phyloP scores from a whole-genome alignment of 2,113 vertebrate species.

The Triplophysa rosa region DNA sequence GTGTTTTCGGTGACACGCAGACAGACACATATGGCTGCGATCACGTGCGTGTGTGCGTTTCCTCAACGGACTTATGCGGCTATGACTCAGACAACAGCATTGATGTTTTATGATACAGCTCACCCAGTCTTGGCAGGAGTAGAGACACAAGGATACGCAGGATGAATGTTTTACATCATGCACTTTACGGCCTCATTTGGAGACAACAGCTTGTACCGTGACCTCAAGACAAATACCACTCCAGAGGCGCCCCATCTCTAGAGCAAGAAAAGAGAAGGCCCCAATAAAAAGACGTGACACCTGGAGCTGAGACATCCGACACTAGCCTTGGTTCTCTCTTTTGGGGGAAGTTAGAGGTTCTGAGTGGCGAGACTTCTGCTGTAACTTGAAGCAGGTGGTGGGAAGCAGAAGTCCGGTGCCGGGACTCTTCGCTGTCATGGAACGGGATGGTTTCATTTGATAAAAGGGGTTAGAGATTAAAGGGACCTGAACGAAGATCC shows the following conservation, averaged over 20 bases:
- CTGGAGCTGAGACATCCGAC: constrained; percentile 23
- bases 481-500: constrained; percentile 49
- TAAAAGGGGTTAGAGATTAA: constrained; percentile 51
- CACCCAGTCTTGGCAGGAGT: constrained; percentile 61
- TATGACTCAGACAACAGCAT: constrained; percentile 64
- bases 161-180: constrained; percentile 51
- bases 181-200: constrained; percentile 57
- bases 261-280: background rate
- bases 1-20: constrained; percentile 17
- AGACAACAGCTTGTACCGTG: constrained; percentile 58
- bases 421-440: constrained; percentile 46
- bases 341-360: background rate
- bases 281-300: constrained; percentile 2
- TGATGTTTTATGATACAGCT: constrained; percentile 67
- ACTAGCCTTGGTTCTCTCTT: background rate
- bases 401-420: constrained; percentile 36
- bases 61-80: constrained; percentile 63
- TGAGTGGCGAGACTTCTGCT: constrained; percentile 7
- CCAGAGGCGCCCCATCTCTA: constrained; percentile 37
- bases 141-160: constrained; percentile 54
- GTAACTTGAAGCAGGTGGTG: constrained; percentile 54
- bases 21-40: constrained; percentile 37
- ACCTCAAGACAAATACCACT: constrained; percentile 53
- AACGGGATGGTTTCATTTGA: constrained; percentile 55
- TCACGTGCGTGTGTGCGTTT: constrained; percentile 52